Percentiles rank a stretch among this genome's conserved stretches.
Evolutionary conservation across 2,113 vertebrate species (phyloP).

Genomic region (Vulpes lagopus): DNA sequence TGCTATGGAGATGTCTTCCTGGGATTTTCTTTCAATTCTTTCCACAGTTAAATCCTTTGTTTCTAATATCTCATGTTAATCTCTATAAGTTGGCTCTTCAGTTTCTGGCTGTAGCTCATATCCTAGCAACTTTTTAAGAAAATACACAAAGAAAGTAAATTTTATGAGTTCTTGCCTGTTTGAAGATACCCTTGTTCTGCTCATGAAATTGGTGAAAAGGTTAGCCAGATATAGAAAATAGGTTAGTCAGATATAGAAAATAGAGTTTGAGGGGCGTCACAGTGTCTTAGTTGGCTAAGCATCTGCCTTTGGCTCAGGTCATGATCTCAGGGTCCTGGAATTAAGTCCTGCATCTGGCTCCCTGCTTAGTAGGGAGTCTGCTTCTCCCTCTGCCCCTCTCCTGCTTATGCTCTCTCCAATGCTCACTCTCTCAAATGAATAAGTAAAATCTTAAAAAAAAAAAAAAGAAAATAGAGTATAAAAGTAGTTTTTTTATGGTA

Average conservation of each 20-base stretch:
- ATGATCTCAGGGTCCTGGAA: too few species aligned
- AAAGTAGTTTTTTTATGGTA: background rate
- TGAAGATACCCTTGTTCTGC: background rate
- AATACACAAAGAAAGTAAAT: background rate
- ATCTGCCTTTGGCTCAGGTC: too few species aligned
- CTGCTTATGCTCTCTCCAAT: too few species aligned
- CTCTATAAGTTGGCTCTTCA: background rate
- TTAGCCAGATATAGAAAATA: background rate
- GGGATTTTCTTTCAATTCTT: background rate
- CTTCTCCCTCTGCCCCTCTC: too few species aligned
- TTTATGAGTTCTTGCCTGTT: background rate
- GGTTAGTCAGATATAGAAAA: too few species aligned
- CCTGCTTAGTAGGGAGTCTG: too few species aligned
- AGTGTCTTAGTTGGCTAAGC: too few species aligned
- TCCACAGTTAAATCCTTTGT: background rate
- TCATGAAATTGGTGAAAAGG: background rate
- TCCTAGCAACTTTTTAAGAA: background rate
- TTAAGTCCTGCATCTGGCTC: too few species aligned
- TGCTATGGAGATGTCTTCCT: background rate
- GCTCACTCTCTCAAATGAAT: too few species aligned
- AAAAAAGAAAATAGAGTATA: background rate
- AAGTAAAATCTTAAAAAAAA: too few species aligned
- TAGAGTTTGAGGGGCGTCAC: too few species aligned
- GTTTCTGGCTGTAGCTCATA: background rate
- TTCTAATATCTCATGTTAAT: background rate